A percentile compares a stretch with the other conserved stretches of the same genome.
These are phyloP conservation scores for Lymantria dispar DNA, from an alignment of 2,888 invertebrate genomes.

Conservation along the genomic window DNA sequence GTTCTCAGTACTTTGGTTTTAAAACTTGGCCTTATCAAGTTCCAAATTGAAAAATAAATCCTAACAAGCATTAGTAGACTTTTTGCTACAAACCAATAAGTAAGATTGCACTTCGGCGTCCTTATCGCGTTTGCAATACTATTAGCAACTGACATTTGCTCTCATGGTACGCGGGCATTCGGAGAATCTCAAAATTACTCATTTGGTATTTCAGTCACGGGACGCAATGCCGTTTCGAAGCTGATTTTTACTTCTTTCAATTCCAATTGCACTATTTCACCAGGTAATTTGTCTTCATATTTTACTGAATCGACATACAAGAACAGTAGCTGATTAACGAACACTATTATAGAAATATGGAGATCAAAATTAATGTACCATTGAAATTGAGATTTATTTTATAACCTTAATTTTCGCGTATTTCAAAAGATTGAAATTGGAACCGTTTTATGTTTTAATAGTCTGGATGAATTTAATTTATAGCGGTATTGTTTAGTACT, in stretches of 20 bases:
- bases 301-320: conserved; percentile 33
- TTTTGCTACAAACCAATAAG: conserved; percentile 56
- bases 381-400: conserved; percentile 1
- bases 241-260: conserved; percentile 81
- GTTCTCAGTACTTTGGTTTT: conserved; percentile 7
- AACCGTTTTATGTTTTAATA: no score
- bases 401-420: conserved; percentile 5
- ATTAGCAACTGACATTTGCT: conserved; percentile 77
- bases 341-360: conserved; percentile 8
- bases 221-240: conserved; percentile 59
- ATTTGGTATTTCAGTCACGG: conserved; percentile 78
- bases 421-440: background rate
- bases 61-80: conserved; percentile 34
- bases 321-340: conserved; percentile 12
- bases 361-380: conserved; percentile 8
- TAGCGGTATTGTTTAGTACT: no score
- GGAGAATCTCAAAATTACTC: conserved; percentile 79
- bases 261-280: conserved; percentile 75
- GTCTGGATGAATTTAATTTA: no score
- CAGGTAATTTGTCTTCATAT: conserved; percentile 72
- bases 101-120: conserved; percentile 60
- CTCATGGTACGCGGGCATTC: conserved; percentile 62
- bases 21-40: conserved; percentile 21
- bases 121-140: conserved; percentile 70
- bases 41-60: conserved; percentile 29